Base-by-base conservation (phyloP, 2,797 vertebrate species). In the Hephaestus fuliginosus region DNA sequence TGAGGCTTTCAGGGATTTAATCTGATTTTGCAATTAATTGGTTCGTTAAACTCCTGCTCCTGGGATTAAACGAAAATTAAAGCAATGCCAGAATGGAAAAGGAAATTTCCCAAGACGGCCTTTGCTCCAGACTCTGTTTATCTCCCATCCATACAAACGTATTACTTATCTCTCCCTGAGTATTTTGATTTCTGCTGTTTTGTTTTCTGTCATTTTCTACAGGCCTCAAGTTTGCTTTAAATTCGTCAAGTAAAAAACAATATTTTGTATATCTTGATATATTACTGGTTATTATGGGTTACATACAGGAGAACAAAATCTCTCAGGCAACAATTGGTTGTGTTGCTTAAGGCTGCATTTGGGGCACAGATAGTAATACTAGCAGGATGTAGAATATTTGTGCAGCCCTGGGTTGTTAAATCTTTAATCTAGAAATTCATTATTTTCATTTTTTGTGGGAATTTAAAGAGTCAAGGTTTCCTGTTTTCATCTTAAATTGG, bases 11-110 rank as follows among this genome's bases (percentile, higher is more conserved):
- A 43, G 84, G 85, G 85, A 93, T 87, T 90, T 90, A 90, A 91
- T 93, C 87, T 85, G 90, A 92, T 93, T 93, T 88, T 62, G 80
- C 83, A 92, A 92, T 91, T 94, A 94, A 93, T 90, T 94, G 91
- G 77, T 90, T 92, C 57, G 66, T 93, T 92, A 92, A 90, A 90
- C 77, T 80, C 77, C 74, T 81, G 74, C 90, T 93, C 90, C 67
- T 85, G 88, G 89, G 91, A 92, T 90, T 90, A 90, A 88, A 91
- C 2, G 20, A 81, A 93, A 93, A 91, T 90, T 78, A 86, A 92
- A 91, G 82, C 74, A 89, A 82, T 63, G 70, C 14, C 71, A 77
- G 76, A 86, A 74, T 7, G 55, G 62, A 69, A 70, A 52, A 44
- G 76, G 63, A 74, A 85, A 91, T 93, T 92, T 93, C 92, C 91